phyloP scores from a whole-genome alignment of 2,888 invertebrate genomes.

The Oeneis ivallda region DNA sequence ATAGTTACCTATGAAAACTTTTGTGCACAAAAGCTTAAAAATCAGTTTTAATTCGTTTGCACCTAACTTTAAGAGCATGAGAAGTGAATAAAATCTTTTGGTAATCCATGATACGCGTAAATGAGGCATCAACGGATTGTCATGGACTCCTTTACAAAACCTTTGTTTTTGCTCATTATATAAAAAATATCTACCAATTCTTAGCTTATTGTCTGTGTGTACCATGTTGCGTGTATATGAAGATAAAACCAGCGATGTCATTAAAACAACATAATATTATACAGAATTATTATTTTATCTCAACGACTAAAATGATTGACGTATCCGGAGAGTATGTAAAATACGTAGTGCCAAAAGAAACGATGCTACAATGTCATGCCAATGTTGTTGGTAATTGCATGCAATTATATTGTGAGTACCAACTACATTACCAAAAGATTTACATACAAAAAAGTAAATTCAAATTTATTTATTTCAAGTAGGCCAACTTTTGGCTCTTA shows the following conservation, averaged over 20 bases:
- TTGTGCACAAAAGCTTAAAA: too few species aligned
- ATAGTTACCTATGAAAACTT: too few species aligned
- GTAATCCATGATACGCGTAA: too few species aligned
- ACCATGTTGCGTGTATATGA: neutral
- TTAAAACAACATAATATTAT: constrained; percentile 13
- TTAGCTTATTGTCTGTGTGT: neutral
- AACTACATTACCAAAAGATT: neutral
- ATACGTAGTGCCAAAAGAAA: constrained; percentile 18
- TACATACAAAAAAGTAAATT: neutral
- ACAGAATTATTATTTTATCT: constrained; percentile 16
- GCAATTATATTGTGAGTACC: neutral
- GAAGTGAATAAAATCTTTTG: too few species aligned
- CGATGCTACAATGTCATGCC: constrained; percentile 17
- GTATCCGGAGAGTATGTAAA: constrained; percentile 17
- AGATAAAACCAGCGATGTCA: constrained; percentile 11
- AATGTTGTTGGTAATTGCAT: constrained; percentile 10
- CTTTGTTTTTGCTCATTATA: neutral
- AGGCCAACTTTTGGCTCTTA: too few species aligned
- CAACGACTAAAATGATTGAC: constrained; percentile 19
- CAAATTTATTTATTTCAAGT: too few species aligned
- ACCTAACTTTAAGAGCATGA: too few species aligned
- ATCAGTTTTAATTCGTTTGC: too few species aligned
- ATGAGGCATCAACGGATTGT: too few species aligned
- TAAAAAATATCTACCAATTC: neutral
- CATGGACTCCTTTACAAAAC: too few species aligned